Conservation (phyloP, 2,888 invertebrate species). For the Cantharis lateralis region DNA sequence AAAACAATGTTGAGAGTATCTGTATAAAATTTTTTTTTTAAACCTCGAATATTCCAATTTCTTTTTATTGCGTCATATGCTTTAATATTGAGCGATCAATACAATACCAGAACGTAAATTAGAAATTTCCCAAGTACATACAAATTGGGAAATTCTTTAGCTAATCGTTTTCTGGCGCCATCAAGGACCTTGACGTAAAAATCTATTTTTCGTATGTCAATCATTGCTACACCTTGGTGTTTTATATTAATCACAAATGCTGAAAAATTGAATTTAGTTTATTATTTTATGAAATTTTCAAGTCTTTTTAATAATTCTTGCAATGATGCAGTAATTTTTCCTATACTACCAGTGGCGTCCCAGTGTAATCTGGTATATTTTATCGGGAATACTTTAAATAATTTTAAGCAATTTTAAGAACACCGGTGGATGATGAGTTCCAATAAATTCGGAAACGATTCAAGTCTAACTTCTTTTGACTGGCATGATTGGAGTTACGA, state of each 20-base stretch:
- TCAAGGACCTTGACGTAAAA: background rate
- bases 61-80: background rate
- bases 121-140: background rate
- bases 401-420: too few species aligned
- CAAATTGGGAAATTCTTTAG: conserved; percentile 6
- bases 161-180: conserved; percentile 9
- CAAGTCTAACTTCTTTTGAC: too few species aligned
- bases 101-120: background rate
- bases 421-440: too few species aligned
- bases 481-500: too few species aligned
- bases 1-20: too few species aligned
- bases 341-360: background rate
- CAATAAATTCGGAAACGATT: too few species aligned
- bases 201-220: background rate
- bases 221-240: background rate
- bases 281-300: background rate
- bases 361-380: too few species aligned
- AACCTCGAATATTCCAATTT: background rate
- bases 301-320: background rate
- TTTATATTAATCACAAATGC: background rate
- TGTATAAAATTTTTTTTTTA: background rate
- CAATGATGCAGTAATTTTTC: background rate
- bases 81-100: background rate
- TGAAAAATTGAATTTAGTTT: background rate
- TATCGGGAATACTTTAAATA: too few species aligned